These are phyloP conservation scores for Odocoileus hemionus DNA, from an alignment of 2,113 vertebrate species.

Conservation along the genomic window DNA sequence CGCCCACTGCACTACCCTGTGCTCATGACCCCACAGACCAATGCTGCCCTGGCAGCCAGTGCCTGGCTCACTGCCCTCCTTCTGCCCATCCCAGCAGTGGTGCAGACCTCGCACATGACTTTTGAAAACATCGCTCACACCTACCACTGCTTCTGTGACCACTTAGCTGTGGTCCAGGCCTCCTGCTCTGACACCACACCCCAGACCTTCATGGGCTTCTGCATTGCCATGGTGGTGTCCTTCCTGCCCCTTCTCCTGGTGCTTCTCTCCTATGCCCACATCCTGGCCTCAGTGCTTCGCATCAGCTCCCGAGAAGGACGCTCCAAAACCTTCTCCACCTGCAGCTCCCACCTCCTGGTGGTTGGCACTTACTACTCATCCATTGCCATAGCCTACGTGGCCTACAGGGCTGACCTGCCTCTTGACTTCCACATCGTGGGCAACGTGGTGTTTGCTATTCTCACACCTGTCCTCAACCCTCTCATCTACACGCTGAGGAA, in stretches of 20 bases:
- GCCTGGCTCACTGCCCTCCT: background rate
- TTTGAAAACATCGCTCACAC: background rate
- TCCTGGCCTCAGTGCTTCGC: background rate
- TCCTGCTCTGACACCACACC: background rate
- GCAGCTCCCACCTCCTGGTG: conserved; percentile 59
- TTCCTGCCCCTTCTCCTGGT: conserved; percentile 12
- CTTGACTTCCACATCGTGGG: conserved; percentile 39
- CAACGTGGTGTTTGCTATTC: background rate
- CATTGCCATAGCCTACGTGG: background rate
- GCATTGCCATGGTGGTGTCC: background rate
- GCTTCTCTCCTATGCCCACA: background rate
- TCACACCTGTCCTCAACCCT: conserved; percentile 18
- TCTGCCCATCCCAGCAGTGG: background rate
- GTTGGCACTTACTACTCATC: conserved; percentile 52
- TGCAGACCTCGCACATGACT: background rate
- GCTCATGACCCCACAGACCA: background rate
- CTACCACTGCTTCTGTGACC: conserved; percentile 56
- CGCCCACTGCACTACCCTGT: background rate
- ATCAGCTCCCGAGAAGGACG: conserved; percentile 35
- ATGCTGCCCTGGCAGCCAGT: background rate
- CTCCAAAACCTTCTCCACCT: conserved; percentile 50
- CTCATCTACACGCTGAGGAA: background rate
- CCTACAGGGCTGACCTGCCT: conserved; percentile 35
- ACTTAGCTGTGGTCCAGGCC: background rate
- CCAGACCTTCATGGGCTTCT: conserved; percentile 42